Percentiles rank a stretch among this genome's conserved stretches.
Conservation (phyloP, 2,113 vertebrate species). For the Rhinogobius similis region DNA sequence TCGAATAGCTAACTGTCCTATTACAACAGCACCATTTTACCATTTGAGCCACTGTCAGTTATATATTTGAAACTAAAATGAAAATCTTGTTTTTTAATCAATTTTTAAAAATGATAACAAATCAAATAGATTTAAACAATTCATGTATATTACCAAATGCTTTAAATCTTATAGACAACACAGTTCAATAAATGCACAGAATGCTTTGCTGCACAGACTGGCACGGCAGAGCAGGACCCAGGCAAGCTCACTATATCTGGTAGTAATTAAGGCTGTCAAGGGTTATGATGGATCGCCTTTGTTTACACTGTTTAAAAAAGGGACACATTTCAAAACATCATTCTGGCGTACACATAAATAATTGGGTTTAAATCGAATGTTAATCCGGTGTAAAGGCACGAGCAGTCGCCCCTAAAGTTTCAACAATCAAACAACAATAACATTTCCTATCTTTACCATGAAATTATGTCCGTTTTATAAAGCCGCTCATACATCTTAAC, state of each 20-base stretch:
- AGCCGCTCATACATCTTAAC: slow-evolving; percentile 78
- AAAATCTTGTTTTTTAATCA: no score
- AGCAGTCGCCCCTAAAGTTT: slow-evolving; percentile 67
- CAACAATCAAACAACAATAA: slow-evolving; percentile 80
- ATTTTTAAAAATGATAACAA: no score
- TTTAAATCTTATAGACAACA: background rate
- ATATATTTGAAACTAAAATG: no score
- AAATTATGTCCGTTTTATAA: slow-evolving; percentile 77
- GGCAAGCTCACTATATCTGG: slow-evolving; percentile 65
- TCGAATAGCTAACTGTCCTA: no score
- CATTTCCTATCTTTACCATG: slow-evolving; percentile 81
- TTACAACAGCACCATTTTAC: no score
- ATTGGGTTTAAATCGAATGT: slow-evolving; percentile 61
- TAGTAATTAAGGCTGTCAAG: slow-evolving; percentile 76
- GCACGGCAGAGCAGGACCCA: slow-evolving; percentile 28
- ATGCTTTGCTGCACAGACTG: slow-evolving; percentile 34
- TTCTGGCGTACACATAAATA: slow-evolving; percentile 76
- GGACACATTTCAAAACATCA: slow-evolving; percentile 79
- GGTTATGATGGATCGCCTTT: slow-evolving; percentile 82
- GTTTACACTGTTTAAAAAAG: slow-evolving; percentile 81
- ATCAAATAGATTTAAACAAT: no score
- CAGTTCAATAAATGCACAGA: background rate
- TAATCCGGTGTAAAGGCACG: slow-evolving; percentile 67
- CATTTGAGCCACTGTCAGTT: no score
- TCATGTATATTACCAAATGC: no score